A percentile compares a stretch with the other conserved stretches of the same genome.
phyloP scores from a whole-genome alignment of 2,888 invertebrate genomes.

The Heterodera filipjevi region DNA sequence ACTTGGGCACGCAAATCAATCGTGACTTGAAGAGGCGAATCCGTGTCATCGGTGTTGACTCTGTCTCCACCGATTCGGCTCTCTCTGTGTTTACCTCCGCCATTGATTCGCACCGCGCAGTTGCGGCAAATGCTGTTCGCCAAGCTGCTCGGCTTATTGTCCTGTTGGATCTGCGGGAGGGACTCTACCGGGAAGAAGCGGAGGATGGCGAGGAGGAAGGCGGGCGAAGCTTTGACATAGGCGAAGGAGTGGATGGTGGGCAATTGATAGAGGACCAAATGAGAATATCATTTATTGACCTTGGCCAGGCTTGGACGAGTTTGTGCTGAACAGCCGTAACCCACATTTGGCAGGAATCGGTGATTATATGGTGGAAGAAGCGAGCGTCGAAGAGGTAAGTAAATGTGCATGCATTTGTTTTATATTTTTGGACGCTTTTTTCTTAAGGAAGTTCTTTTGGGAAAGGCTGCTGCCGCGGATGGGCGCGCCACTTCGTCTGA shows the following conservation, averaged over 20 bases:
- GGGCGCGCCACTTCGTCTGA: not conserved
- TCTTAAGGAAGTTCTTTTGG: constrained; percentile 75
- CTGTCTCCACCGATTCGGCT: not conserved
- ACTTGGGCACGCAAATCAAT: constrained; percentile 92
- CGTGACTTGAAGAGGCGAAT: constrained; percentile 91
- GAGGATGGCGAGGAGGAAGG: constrained; percentile 48
- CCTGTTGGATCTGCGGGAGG: constrained; percentile 67
- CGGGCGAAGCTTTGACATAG: constrained; percentile 44
- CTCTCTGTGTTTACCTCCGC: not conserved
- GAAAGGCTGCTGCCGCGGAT: constrained; percentile 43
- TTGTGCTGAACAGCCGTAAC: constrained; percentile 71
- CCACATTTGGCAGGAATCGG: constrained; percentile 94
- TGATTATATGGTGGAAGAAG: constrained; percentile 88
- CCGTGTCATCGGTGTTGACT: constrained; percentile 81
- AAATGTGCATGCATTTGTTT: not conserved
- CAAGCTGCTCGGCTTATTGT: constrained; percentile 68
- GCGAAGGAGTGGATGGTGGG: constrained; percentile 57
- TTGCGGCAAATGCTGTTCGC: constrained; percentile 69
- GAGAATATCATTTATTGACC: not conserved
- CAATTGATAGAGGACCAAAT: not conserved
- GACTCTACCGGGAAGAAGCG: constrained; percentile 60
- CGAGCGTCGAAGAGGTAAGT: constrained; percentile 85
- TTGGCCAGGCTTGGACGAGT: constrained; percentile 53
- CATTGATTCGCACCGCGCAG: constrained; percentile 74
- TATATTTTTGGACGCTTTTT: not conserved